Evolutionary conservation across 2,113 vertebrate genomes (phyloP).

Genomic region (Danio rerio): DNA sequence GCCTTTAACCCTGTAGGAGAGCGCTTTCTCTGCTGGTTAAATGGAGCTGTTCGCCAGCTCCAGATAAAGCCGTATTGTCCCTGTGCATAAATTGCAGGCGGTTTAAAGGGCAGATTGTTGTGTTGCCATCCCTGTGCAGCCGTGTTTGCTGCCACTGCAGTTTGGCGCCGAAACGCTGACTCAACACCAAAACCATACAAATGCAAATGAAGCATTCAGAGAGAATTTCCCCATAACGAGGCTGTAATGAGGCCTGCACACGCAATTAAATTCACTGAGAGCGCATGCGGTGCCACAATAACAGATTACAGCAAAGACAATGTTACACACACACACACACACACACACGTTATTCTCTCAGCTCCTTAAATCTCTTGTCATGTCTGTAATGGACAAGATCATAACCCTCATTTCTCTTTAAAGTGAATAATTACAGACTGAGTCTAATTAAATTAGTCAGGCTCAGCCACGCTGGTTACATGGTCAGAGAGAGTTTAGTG

Average conservation of each 20-base stretch:
- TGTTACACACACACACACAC: slow-evolving; percentile 26
- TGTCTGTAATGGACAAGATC: slow-evolving; percentile 41
- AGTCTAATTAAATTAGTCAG: slow-evolving; percentile 43
- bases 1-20: background rate
- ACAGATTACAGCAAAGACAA: slow-evolving; percentile 30
- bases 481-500: background rate
- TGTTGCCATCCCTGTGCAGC: background rate
- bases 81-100: slow-evolving; percentile 26
- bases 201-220: slow-evolving; percentile 46
- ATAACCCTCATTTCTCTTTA: slow-evolving; percentile 43
- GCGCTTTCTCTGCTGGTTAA: slow-evolving; percentile 13
- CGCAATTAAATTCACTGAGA: slow-evolving; percentile 29
- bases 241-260: slow-evolving; percentile 40
- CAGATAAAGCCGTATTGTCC: slow-evolving; percentile 30
- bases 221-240: slow-evolving; percentile 33
- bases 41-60: slow-evolving; percentile 9
- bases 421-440: slow-evolving; percentile 22
- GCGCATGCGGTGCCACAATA: slow-evolving; percentile 6
- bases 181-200: slow-evolving; percentile 32
- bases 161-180: slow-evolving; percentile 34
- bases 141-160: slow-evolving; percentile 33
- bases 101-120: slow-evolving; percentile 35
- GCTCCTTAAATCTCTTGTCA: slow-evolving; percentile 41
- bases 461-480: slow-evolving; percentile 28
- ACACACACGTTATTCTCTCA: slow-evolving; percentile 19